Evolutionary conservation across 1,140 invertebrate genomes (phyloP).

Genomic region (Drosophila ananassae): DNA sequence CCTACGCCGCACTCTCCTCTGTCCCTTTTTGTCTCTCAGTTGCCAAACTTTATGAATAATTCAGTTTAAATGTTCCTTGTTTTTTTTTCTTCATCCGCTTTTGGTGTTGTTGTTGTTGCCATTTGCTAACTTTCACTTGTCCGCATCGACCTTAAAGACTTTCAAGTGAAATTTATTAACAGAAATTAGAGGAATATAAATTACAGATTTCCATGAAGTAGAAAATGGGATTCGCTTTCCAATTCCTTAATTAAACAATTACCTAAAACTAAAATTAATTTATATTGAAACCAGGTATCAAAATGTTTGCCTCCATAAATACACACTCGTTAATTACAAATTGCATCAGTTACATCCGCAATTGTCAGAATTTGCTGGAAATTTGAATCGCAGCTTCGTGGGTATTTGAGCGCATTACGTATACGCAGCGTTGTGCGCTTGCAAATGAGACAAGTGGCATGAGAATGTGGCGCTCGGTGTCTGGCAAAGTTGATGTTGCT

Average conservation of each 20-base stretch:
- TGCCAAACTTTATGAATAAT: conserved; percentile 77
- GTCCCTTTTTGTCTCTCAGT: conserved; percentile 9
- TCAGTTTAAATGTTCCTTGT: conserved; percentile 51
- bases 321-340: neutral
- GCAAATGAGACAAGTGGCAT: neutral
- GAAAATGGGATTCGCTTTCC: no score
- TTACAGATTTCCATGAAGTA: neutral
- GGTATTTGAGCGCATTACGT: conserved; percentile 35
- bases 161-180: conserved; percentile 14
- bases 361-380: conserved; percentile 1
- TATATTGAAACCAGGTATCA: neutral
- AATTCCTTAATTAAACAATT: neutral
- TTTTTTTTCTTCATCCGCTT: conserved; percentile 9
- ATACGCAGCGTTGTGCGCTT: conserved; percentile 49
- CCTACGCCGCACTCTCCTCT: neutral
- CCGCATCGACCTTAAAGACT: conserved; percentile 22
- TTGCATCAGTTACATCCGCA: neutral
- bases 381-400: neutral
- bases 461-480: conserved; percentile 11
- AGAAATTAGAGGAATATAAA: conserved; percentile 12
- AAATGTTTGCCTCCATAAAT: neutral
- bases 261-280: neutral
- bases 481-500: conserved; percentile 43
- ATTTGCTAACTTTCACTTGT: conserved; percentile 33
- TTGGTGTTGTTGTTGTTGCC: conserved; percentile 32